Evolutionary conservation across 1,140 invertebrate species (phyloP).

Genomic region (Neodiprion lecontei): DNA sequence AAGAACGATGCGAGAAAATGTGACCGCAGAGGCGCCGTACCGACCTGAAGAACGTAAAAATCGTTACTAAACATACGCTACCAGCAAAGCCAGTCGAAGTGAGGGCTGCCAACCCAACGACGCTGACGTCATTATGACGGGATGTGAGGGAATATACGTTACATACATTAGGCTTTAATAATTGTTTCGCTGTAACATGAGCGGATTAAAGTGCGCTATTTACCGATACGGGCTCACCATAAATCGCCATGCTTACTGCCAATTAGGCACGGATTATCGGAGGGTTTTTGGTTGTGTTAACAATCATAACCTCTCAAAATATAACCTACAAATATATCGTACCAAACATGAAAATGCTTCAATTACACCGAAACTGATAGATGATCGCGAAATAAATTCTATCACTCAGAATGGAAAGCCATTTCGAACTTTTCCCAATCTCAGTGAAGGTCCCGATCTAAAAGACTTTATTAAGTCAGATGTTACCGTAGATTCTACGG

Average conservation of each 20-base stretch:
- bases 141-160: too few species aligned
- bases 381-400: too few species aligned
- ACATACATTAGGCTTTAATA: too few species aligned
- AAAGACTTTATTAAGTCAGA: constrained; percentile 28
- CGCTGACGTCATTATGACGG: too few species aligned
- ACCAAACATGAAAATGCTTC: not conserved
- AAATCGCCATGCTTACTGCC: not conserved
- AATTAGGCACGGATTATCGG: not conserved
- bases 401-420: too few species aligned
- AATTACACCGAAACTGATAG: not conserved
- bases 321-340: not conserved
- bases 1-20: too few species aligned
- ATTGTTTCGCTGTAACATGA: not conserved
- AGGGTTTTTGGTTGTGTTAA: not conserved
- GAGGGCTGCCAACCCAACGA: too few species aligned
- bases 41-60: constrained; percentile 1
- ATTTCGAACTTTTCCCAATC: not conserved
- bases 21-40: too few species aligned
- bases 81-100: too few species aligned
- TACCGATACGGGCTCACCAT: not conserved
- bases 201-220: constrained; percentile 1
- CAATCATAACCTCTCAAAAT: not conserved
- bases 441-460: constrained; percentile 24
- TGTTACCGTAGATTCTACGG: not conserved
- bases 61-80: not conserved